These are phyloP conservation scores for Microctenopoma stevenorrisi DNA, from an alignment of 2,797 vertebrate genomes.

Conservation along the genomic window DNA sequence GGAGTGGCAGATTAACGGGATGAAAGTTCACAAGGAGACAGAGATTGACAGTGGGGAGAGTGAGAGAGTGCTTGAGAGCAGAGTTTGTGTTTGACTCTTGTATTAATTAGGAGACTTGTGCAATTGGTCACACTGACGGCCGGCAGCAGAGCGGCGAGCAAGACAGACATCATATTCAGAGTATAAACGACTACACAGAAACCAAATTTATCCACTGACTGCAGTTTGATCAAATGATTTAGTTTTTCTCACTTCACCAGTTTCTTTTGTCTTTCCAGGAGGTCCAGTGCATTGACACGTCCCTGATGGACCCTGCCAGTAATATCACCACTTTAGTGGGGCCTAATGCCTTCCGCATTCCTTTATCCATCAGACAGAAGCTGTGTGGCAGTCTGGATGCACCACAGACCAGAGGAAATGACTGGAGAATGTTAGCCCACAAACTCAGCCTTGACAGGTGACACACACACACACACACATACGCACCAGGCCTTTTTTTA, in stretches of 20 bases:
- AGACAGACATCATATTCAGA: neutral
- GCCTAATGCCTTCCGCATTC: constrained; percentile 95
- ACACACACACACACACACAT: constrained; percentile 16
- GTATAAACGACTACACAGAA: neutral
- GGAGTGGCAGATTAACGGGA: constrained; percentile 71
- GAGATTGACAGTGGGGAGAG: constrained; percentile 45
- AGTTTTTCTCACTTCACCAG: neutral
- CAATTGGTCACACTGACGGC: constrained; percentile 38
- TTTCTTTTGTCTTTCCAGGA: constrained; percentile 83
- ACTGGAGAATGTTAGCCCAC: constrained; percentile 98
- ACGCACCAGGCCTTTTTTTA: neutral
- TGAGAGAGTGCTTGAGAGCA: constrained; percentile 27
- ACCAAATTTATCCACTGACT: neutral
- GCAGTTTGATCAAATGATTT: neutral
- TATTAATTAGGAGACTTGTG: constrained; percentile 55
- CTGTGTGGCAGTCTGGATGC: constrained; percentile 96
- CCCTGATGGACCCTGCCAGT: constrained; percentile 90
- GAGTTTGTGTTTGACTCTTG: constrained; percentile 46
- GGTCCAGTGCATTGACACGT: constrained; percentile 89
- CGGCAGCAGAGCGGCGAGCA: constrained; percentile 1
- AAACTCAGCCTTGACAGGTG: constrained; percentile 97
- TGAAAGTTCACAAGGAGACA: constrained; percentile 56
- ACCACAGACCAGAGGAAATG: constrained; percentile 94
- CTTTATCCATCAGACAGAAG: constrained; percentile 95
- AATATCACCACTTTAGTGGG: constrained; percentile 92